Evolutionary conservation across 2,797 vertebrate species (phyloP).

Genomic region (Eupleurogrammus muticus): DNA sequence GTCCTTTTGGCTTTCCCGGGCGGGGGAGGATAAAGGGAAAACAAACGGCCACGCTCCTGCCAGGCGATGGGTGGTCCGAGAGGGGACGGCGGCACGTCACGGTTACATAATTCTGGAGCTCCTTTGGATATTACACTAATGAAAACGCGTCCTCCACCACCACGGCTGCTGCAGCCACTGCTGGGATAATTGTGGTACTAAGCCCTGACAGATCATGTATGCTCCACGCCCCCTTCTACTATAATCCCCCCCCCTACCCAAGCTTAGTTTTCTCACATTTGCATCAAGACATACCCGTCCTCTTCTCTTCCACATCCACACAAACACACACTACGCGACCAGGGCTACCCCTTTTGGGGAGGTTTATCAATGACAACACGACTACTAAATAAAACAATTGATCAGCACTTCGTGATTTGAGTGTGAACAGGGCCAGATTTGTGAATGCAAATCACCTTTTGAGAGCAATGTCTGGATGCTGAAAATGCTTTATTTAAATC

Average conservation of each 20-base stretch:
- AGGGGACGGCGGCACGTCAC: conserved; percentile 79
- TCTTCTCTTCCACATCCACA: conserved; percentile 33
- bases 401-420: conserved; percentile 20
- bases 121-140: conserved; percentile 90
- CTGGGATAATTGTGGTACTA: conserved; percentile 88
- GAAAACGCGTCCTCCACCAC: conserved; percentile 82
- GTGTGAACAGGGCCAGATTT: neutral
- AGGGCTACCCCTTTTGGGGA: neutral
- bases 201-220: conserved; percentile 86
- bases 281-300: conserved; percentile 52
- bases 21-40: conserved; percentile 58
- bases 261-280: conserved; percentile 72
- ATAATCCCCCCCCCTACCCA: conserved; percentile 83
- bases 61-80: conserved; percentile 60
- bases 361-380: conserved; percentile 28
- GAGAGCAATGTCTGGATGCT: neutral
- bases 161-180: conserved; percentile 57
- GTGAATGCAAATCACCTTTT: neutral
- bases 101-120: conserved; percentile 87
- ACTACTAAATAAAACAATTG: conserved; percentile 1
- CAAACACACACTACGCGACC: conserved; percentile 10
- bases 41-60: conserved; percentile 70
- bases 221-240: conserved; percentile 82
- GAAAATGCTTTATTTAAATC: neutral
- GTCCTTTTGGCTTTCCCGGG: conserved; percentile 76